Evolutionary conservation across 92 coral and sea anemone genomes (phyloP).

Genomic region (Scolanthus callimorphus): DNA sequence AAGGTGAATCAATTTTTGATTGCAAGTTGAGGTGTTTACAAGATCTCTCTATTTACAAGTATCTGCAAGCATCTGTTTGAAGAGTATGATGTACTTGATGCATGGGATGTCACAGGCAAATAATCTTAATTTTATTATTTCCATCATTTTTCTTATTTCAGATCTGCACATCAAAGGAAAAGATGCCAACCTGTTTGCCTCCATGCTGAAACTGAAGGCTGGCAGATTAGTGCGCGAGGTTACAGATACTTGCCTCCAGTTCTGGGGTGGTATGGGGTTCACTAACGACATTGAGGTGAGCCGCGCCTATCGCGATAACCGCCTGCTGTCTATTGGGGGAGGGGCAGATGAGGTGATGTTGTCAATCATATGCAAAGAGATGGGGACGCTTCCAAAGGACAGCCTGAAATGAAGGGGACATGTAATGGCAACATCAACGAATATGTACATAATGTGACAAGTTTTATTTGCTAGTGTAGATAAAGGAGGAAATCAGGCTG

Average conservation of each 20-base stretch:
- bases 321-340: slow-evolving; percentile 91
- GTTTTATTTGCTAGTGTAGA: too few species aligned
- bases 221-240: slow-evolving; percentile 89
- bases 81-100: too few species aligned
- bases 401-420: too few species aligned
- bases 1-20: too few species aligned
- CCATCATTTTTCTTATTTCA: slow-evolving; percentile 15
- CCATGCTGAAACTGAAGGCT: slow-evolving; percentile 92
- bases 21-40: too few species aligned
- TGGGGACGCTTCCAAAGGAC: slow-evolving; percentile 70
- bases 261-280: slow-evolving; percentile 99
- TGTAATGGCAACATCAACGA: too few species aligned
- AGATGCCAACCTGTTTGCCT: slow-evolving; percentile 86
- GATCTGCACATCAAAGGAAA: slow-evolving; percentile 81
- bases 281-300: slow-evolving; percentile 83
- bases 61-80: too few species aligned
- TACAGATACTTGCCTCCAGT: slow-evolving; percentile 90
- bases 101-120: too few species aligned
- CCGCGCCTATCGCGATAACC: slow-evolving; percentile 79
- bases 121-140: too few species aligned
- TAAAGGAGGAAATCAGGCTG: too few species aligned
- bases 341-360: slow-evolving; percentile 99
- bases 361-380: slow-evolving; percentile 89
- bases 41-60: too few species aligned
- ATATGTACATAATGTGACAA: too few species aligned